These are phyloP conservation scores for Tethea ocularis DNA, from an alignment of 2,888 invertebrate genomes.

Conservation along the genomic window DNA sequence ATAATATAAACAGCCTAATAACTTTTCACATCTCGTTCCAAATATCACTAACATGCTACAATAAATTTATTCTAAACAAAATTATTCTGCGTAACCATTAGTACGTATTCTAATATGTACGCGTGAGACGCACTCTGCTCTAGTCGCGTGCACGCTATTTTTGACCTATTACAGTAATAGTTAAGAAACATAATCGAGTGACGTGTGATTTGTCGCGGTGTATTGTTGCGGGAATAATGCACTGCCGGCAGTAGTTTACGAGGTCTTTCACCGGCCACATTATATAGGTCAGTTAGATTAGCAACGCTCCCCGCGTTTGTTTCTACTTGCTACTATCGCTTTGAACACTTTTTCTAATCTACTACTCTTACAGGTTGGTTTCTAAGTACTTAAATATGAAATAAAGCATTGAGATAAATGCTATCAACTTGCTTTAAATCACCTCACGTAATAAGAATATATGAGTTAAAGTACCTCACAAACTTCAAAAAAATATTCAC, in stretches of 20 bases:
- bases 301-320: conserved; percentile 59
- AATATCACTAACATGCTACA: conserved; percentile 67
- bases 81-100: conserved; percentile 68
- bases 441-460: too few species aligned
- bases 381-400: too few species aligned
- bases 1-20: background rate
- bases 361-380: conserved; percentile 13
- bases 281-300: conserved; percentile 83
- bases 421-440: conserved; percentile 14
- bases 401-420: conserved; percentile 9
- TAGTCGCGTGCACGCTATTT: conserved; percentile 37
- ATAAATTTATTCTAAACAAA: conserved; percentile 67
- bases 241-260: conserved; percentile 76
- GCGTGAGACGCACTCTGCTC: conserved; percentile 36
- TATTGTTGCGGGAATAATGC: conserved; percentile 79
- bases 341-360: conserved; percentile 22
- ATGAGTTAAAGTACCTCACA: too few species aligned
- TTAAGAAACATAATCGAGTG: conserved; percentile 63
- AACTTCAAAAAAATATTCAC: background rate
- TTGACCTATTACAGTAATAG: conserved; percentile 46
- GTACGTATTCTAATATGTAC: conserved; percentile 35
- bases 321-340: conserved; percentile 30
- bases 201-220: conserved; percentile 38
- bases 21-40: conserved; percentile 29
- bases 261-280: conserved; percentile 80